Conservation (phyloP, 2,113 vertebrate species). For the Deroptyus accipitrinus region DNA sequence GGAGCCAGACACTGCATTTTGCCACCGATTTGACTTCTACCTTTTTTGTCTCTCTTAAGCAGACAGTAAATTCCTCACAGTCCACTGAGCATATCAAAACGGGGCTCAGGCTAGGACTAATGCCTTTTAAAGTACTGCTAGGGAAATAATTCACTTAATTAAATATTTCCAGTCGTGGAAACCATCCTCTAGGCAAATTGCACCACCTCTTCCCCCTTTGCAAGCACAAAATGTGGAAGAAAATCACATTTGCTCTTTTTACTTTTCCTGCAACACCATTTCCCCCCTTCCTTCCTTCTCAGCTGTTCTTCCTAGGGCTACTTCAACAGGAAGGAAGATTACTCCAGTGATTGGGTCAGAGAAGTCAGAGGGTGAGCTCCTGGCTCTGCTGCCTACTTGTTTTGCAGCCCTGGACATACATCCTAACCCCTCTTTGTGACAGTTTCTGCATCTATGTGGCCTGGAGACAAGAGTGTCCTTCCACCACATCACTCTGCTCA, state of each 20-base stretch:
- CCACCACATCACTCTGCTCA: neutral
- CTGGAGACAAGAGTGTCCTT: neutral
- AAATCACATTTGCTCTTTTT: neutral
- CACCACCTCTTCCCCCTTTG: neutral
- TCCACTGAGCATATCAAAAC: slow-evolving; percentile 35
- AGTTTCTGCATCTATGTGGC: neutral
- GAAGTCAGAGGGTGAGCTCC: neutral
- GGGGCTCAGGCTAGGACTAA: slow-evolving; percentile 14
- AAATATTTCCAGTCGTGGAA: slow-evolving; percentile 55
- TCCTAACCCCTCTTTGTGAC: neutral
- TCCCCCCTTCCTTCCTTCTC: neutral
- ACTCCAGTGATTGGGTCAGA: neutral
- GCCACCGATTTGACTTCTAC: slow-evolving; percentile 23
- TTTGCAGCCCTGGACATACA: neutral
- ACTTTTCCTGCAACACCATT: neutral
- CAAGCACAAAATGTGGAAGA: neutral
- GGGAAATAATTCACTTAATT: slow-evolving; percentile 57
- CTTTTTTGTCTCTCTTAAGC: slow-evolving; percentile 50
- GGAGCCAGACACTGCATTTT: slow-evolving; percentile 59
- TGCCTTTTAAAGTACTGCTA: slow-evolving; percentile 49
- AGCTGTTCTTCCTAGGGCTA: neutral
- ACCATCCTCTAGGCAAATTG: neutral
- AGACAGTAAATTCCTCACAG: slow-evolving; percentile 48
- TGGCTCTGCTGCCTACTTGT: neutral
- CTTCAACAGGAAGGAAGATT: neutral